Evolutionary conservation across 2,113 vertebrate genomes (phyloP), one percentile per base, ranked within the genome.

Genomic region (Catharus fuscescens): DNA sequence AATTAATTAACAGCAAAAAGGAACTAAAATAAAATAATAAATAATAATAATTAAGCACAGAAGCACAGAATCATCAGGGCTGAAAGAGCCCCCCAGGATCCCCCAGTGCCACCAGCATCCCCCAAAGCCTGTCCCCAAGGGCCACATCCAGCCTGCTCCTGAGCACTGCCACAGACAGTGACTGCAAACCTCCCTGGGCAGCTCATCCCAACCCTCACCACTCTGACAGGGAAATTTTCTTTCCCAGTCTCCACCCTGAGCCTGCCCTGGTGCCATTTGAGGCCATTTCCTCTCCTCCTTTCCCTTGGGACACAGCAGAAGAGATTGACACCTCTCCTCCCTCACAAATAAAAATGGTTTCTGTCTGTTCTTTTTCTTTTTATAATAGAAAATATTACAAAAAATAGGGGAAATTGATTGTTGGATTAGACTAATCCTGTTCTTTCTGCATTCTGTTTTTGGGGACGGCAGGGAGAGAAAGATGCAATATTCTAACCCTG

Each of bases 171-270:
- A 44, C 50, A 52, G 26, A 28, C 50, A 52, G 60, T 0, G 52
- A 66, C 60, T 29, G 6, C 77, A 59, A 40, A 50, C 18, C 38
- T 73, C 61, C 45, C 61, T 74, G 69, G 53, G n/a, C 62, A 59
- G 9, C 47, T 74, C 47, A 54, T 6, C 9, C 61, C 61, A 60
- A 60, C 9, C 40, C 29, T 76, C 6, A 18, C 16, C 24, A 12
- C 14, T 5, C 11, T 40, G 0, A 0, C 53, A 74, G 69, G 0
- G 52, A 24, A 4, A 5, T 26, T 8, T 7, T 25, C 5, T 45
- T 5, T 2, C 2, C 4, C 2, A 34, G 4, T 53, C 1, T 18
- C n/a, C 18, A 9, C 4, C 10, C 16, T 54, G 70, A 40, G 4
- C 40, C 17, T 54, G 1, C 7, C 4, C 36, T 45, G 38, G 28